Evolutionary conservation across 1,140 invertebrate genomes (phyloP).

Genomic region (Apis dorsata): DNA sequence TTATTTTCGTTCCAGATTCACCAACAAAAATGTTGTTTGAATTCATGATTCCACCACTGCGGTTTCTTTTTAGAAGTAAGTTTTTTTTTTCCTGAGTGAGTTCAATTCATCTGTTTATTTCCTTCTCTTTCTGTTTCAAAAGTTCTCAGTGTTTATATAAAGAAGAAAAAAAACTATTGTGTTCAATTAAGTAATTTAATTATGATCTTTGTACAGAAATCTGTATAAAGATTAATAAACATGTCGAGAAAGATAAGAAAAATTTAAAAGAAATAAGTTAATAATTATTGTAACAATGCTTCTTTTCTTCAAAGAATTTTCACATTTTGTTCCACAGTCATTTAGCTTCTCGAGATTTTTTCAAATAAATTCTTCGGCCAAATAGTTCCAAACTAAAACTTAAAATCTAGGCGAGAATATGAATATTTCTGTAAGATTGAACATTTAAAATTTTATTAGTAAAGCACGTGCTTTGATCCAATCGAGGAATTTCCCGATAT

Average conservation of each 20-base stretch:
- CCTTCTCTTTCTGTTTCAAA: not conserved
- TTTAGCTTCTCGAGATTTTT: not conserved
- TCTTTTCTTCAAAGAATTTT: no score
- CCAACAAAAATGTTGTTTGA: not conserved
- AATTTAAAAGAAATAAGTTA: no score
- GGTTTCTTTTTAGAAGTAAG: conserved; percentile 2
- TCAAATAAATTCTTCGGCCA: not conserved
- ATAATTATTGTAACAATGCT: no score
- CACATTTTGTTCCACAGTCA: no score
- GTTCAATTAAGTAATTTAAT: no score
- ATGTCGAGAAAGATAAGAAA: not conserved
- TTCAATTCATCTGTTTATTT: not conserved
- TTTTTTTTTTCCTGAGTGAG: no score
- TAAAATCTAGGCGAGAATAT: not conserved
- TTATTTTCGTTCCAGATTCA: conserved; percentile 7
- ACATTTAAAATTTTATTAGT: conserved; percentile 19
- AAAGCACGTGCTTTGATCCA: not conserved
- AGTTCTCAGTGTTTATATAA: not conserved
- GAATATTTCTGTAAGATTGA: conserved; percentile 3
- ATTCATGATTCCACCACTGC: not conserved
- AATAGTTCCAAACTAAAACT: not conserved
- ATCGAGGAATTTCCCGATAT: not conserved
- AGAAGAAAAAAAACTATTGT: no score
- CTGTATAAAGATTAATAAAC: no score
- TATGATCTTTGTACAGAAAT: no score